Conservation (phyloP, 53 echinoderm and acorn worm genomes). For the Luidia sarsii region DNA sequence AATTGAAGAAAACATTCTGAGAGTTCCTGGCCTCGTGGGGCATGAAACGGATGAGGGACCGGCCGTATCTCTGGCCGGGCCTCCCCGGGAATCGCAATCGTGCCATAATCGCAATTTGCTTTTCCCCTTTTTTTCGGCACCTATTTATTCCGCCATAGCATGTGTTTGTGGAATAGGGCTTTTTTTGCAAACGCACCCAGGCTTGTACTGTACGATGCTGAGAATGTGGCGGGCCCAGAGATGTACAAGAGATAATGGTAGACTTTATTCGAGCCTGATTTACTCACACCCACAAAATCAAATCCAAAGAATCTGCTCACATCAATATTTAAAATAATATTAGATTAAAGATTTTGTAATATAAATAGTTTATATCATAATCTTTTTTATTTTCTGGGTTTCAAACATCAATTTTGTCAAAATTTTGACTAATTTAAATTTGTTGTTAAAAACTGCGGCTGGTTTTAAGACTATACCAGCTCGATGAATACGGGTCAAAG, state of each 20-base stretch:
- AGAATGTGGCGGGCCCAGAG: constrained; percentile 17
- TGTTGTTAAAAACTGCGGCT: too few species aligned
- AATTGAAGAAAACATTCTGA: constrained; percentile 75
- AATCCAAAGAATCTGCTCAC: too few species aligned
- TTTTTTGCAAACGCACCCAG: neutral
- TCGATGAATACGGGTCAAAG: neutral
- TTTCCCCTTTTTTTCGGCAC: neutral
- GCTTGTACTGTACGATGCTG: neutral
- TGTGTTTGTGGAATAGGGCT: neutral
- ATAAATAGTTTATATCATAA: too few species aligned
- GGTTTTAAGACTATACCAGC: neutral
- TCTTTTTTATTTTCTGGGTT: too few species aligned
- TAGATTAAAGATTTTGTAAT: too few species aligned
- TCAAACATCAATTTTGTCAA: too few species aligned
- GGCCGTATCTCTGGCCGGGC: constrained; percentile 90
- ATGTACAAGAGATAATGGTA: too few species aligned
- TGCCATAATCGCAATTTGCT: constrained; percentile 66
- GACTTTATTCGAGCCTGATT: too few species aligned
- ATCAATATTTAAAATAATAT: too few species aligned
- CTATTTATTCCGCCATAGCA: neutral
- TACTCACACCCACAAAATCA: too few species aligned
- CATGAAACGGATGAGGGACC: constrained; percentile 85
- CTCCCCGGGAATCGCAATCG: constrained; percentile 93
- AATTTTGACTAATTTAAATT: too few species aligned
- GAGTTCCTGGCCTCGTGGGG: constrained; percentile 83